phyloP scores from a whole-genome alignment of 2,797 vertebrate genomes.

The Malurus splendens region DNA sequence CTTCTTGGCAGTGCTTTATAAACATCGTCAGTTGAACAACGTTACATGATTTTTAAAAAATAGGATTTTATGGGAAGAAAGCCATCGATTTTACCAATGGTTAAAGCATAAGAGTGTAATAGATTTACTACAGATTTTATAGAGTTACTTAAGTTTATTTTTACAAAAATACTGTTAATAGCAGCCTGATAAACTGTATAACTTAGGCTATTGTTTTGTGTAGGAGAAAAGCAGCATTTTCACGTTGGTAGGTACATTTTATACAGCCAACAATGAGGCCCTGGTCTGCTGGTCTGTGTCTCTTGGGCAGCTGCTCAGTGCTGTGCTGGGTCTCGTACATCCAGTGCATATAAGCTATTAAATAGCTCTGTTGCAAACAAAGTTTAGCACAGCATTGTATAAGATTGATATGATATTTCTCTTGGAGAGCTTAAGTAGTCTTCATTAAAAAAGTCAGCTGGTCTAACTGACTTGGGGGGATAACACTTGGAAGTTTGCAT shows the following conservation, averaged over 20 bases:
- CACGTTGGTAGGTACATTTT: neutral
- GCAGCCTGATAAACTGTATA: neutral
- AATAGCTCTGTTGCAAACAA: neutral
- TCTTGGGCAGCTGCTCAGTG: neutral
- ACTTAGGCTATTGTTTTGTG: neutral
- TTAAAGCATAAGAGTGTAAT: neutral
- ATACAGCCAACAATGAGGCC: neutral
- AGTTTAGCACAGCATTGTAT: neutral
- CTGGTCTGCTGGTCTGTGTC: neutral
- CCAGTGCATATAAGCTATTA: neutral
- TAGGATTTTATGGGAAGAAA: neutral
- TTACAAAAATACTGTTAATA: neutral
- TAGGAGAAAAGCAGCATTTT: neutral
- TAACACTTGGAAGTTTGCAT: neutral
- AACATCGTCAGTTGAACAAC: neutral
- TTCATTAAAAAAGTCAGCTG: neutral
- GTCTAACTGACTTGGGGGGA: neutral
- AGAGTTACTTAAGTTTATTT: neutral
- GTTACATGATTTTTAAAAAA: neutral
- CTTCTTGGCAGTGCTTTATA: neutral
- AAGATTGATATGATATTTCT: neutral
- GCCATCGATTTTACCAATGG: fast-evolving
- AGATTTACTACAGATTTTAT: neutral
- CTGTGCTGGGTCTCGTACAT: neutral
- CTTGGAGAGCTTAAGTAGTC: neutral